These are phyloP conservation scores for Cephalopachus bancanus DNA, from an alignment of 2,797 vertebrate genomes.

Conservation along the genomic window DNA sequence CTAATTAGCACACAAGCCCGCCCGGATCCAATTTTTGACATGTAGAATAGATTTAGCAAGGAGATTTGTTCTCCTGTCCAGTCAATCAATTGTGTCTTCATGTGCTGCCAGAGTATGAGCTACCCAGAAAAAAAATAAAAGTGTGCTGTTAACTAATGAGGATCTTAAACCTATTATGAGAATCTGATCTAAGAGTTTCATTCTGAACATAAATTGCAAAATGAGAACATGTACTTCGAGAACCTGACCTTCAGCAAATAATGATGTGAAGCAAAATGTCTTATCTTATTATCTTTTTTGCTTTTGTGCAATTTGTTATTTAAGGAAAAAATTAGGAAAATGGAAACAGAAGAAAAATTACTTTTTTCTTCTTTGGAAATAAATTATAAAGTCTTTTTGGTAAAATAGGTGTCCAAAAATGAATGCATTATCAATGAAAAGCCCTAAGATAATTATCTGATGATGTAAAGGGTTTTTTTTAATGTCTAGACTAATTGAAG, in stretches of 20 bases:
- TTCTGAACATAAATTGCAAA: slow-evolving; percentile 47
- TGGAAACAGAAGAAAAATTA: slow-evolving; percentile 8
- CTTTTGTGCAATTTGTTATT: slow-evolving; percentile 55
- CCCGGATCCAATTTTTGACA: not conserved
- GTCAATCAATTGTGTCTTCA: not conserved
- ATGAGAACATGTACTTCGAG: slow-evolving; percentile 50
- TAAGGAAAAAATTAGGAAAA: slow-evolving; percentile 48
- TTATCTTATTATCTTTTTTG: slow-evolving; percentile 61
- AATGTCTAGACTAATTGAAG: slow-evolving; percentile 13
- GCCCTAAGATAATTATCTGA: slow-evolving; percentile 6
- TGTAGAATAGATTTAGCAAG: not conserved
- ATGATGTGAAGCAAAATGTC: slow-evolving; percentile 45
- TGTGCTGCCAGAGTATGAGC: not conserved
- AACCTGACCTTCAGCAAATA: slow-evolving; percentile 58
- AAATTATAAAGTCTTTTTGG: slow-evolving; percentile 39
- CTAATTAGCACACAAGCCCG: not conserved
- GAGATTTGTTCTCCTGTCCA: not conserved
- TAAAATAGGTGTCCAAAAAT: slow-evolving; percentile 49
- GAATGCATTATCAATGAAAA: slow-evolving; percentile 8
- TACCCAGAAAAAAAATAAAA: slow-evolving; percentile 31
- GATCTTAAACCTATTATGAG: slow-evolving; percentile 8
- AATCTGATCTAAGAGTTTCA: slow-evolving; percentile 36
- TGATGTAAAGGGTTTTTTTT: slow-evolving; percentile 18
- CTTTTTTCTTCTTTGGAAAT: slow-evolving; percentile 60
- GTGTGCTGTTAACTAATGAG: slow-evolving; percentile 17